Evolutionary conservation across 1,140 invertebrate genomes (phyloP).

Genomic region (Sarcophaga peregrina): DNA sequence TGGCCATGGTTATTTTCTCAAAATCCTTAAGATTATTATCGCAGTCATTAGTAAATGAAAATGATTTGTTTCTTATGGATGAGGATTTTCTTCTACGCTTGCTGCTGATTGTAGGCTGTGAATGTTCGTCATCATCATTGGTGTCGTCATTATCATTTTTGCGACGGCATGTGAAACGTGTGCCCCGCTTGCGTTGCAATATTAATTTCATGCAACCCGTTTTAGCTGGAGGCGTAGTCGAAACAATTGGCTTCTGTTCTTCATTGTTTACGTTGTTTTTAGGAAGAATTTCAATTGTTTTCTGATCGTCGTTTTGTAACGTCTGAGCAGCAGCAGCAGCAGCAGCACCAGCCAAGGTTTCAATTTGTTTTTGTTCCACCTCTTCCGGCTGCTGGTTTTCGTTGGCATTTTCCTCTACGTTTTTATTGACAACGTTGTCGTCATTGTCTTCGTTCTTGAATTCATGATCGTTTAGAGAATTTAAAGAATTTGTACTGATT

Average conservation of each 20-base stretch:
- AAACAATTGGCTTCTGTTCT: constrained; percentile 15
- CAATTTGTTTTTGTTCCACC: constrained; percentile 3
- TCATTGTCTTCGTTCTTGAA: background rate
- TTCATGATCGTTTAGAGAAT: background rate
- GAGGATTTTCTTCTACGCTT: background rate
- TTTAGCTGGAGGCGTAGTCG: background rate
- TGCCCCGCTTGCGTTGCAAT: constrained; percentile 27
- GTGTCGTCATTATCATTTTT: background rate
- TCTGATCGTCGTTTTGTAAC: constrained; percentile 45
- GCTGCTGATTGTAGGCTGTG: background rate
- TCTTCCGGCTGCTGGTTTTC: constrained; percentile 12
- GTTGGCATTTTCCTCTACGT: background rate
- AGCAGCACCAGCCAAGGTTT: background rate
- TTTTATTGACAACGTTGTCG: too few species aligned
- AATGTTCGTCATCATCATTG: background rate
- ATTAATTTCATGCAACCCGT: constrained; percentile 35
- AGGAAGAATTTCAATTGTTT: constrained; percentile 47
- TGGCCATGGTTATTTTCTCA: too few species aligned
- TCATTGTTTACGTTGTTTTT: background rate
- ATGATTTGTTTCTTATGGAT: too few species aligned
- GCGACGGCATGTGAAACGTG: constrained; percentile 33
- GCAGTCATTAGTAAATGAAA: too few species aligned
- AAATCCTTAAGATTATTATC: too few species aligned
- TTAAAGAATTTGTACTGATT: background rate
- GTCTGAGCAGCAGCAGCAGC: constrained; percentile 36